phyloP scores from a whole-genome alignment of 2,113 vertebrate species.

The Grus americana region DNA sequence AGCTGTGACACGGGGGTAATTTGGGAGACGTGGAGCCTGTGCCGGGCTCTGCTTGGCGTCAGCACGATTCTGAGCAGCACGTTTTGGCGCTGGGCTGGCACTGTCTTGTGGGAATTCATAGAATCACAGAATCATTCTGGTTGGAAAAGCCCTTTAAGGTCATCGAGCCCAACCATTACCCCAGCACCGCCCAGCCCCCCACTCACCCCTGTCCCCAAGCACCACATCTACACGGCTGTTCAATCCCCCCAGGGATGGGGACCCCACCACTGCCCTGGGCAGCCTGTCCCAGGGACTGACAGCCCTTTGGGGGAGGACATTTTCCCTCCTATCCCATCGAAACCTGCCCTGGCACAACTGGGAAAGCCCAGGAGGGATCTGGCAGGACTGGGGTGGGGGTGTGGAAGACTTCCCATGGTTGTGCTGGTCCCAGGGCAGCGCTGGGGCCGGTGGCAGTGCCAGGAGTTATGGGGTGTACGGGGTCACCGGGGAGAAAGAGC shows the following conservation, averaged over 20 bases:
- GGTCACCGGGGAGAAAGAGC: neutral
- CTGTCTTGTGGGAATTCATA: neutral
- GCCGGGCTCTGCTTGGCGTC: neutral
- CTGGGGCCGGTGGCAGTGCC: rapidly evolving
- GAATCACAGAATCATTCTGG: neutral
- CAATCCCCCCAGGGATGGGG: neutral
- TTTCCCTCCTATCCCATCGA: too few species aligned
- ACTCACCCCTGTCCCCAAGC: neutral
- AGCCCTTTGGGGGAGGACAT: too few species aligned
- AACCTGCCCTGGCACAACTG: too few species aligned
- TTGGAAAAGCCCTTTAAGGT: neutral
- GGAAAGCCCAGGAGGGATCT: neutral
- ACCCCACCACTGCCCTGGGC: neutral
- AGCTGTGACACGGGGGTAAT: neutral
- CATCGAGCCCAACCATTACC: neutral
- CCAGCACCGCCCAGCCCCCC: neutral
- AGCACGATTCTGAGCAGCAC: neutral
- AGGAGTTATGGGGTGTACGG: neutral
- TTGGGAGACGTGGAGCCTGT: neutral
- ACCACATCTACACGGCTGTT: neutral
- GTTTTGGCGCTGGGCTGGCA: neutral
- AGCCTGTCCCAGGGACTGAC: neutral
- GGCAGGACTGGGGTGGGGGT: neutral
- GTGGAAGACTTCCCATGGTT: rapidly evolving
- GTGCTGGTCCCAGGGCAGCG: neutral